Base-by-base conservation (phyloP, 2,888 invertebrate genomes). In the Dioctria rufipes region DNA sequence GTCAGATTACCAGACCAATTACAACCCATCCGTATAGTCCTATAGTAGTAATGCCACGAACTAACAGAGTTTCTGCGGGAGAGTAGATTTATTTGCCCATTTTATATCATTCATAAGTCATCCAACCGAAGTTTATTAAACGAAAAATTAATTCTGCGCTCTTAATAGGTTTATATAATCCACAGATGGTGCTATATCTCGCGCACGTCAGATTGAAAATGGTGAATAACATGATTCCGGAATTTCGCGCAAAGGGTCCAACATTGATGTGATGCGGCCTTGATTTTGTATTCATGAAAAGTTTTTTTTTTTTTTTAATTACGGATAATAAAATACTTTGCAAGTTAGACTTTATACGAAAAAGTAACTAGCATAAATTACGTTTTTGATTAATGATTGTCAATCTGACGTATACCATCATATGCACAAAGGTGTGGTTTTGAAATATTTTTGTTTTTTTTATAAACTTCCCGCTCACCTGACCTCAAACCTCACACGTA, bases 321-420 rank as follows among this genome's bases (percentile, higher is more conserved):
- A 25, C 25, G 54, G 51, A 51, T 51, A 51, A 69, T 69, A 69
- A 54, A 69, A 69, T 11, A 69, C 4, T 37, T 51, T 69, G 51
- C 37, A 69, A 69, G 69, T 51, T 25, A 39, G 69, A 49, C 51
- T 69, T 69, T 69, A 69, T 54, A 51, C 51, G 69, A 69, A 69
- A 69, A 37, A 39, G 49, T 51, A 43, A 25, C 51, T 51, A 37
- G 8, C 69, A 69, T 51, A 49, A 69, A 69, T 69, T 69, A 69
- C 37, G 51, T 49, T 39, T 49, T 25, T 37, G 69, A 69, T 69
- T 69, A 65, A 65, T 65, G 65, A 65, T 40, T 65, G 25, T 25
- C 25, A 25, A 25, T 25, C 25, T 25, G 25, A 25, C 25, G 25
- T 25, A 25, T 25, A 25, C 25, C 25, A 25, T 25, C 25, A 25